A percentile compares a stretch with the other conserved stretches of the same genome.
Evolutionary conservation across 2,888 invertebrate species (phyloP).

Genomic region (Exocentrus adspersus): DNA sequence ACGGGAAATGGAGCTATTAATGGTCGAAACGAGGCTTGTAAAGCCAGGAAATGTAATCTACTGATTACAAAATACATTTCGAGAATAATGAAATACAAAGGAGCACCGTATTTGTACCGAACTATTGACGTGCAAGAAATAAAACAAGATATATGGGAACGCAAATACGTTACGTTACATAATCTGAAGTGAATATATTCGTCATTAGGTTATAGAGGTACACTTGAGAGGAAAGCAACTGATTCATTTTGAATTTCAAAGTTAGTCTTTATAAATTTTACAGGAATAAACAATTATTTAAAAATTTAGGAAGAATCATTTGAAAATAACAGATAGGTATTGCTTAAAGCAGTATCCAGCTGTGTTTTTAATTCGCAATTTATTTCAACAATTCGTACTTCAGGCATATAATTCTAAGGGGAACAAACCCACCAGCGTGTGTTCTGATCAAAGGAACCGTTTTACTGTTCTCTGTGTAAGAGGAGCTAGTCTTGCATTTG

Average conservation of each 20-base stretch:
- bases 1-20: neutral
- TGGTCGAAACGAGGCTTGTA: neutral
- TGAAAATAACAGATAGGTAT: neutral
- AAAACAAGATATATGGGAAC: neutral
- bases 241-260: too few relatives aligned
- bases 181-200: neutral
- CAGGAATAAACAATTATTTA: too few relatives aligned
- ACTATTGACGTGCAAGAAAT: neutral
- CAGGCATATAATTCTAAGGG: too few relatives aligned
- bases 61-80: slow-evolving; percentile 2
- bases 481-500: neutral
- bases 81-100: slow-evolving; percentile 4
- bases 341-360: too few relatives aligned
- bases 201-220: too few relatives aligned
- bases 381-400: too few relatives aligned
- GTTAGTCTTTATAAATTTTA: too few relatives aligned
- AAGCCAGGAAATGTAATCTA: neutral
- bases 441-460: too few relatives aligned
- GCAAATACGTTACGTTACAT: neutral
- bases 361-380: too few relatives aligned
- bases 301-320: too few relatives aligned
- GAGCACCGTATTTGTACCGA: neutral
- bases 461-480: neutral
- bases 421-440: too few relatives aligned
- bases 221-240: too few relatives aligned